A percentile compares a stretch with the other conserved stretches of the same genome.
phyloP scores from a whole-genome alignment of 2,797 vertebrate genomes.

The Galago senegalensis region DNA sequence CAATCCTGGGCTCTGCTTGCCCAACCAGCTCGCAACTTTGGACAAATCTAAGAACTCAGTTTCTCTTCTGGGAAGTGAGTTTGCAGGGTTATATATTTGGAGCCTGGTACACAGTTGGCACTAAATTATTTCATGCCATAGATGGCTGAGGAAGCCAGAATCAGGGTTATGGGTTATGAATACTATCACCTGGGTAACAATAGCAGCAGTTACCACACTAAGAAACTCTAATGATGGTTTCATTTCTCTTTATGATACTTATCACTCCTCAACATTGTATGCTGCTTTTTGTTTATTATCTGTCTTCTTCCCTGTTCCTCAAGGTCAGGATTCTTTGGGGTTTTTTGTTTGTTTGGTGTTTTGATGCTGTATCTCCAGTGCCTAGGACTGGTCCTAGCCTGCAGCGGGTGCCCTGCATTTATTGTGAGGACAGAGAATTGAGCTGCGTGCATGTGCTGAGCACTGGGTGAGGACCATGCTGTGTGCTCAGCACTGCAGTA shows the following conservation, averaged over 20 bases:
- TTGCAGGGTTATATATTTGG: fast-evolving
- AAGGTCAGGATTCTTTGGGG: not conserved
- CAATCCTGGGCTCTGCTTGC: not conserved
- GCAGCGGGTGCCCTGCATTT: fast-evolving
- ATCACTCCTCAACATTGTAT: fast-evolving
- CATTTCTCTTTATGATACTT: fast-evolving
- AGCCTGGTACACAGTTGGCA: not conserved
- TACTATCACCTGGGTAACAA: fast-evolving
- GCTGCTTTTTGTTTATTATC: not conserved
- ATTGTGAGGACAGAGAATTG: too few relatives aligned
- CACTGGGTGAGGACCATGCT: not conserved
- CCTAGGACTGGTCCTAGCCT: not conserved
- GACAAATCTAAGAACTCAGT: not conserved
- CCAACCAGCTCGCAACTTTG: not conserved
- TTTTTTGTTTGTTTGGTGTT: not conserved
- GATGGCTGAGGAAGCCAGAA: not conserved
- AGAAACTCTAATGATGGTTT: fast-evolving
- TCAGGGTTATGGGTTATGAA: not conserved
- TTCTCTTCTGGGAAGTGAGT: not conserved
- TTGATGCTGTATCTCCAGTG: fast-evolving
- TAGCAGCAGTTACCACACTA: fast-evolving
- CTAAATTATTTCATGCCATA: not conserved
- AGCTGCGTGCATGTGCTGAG: fast-evolving
- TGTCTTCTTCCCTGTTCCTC: not conserved
- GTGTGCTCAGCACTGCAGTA: fast-evolving